These are phyloP conservation scores for Heloderma charlesbogerti DNA, from an alignment of 2,113 vertebrate genomes.

Conservation along the genomic window DNA sequence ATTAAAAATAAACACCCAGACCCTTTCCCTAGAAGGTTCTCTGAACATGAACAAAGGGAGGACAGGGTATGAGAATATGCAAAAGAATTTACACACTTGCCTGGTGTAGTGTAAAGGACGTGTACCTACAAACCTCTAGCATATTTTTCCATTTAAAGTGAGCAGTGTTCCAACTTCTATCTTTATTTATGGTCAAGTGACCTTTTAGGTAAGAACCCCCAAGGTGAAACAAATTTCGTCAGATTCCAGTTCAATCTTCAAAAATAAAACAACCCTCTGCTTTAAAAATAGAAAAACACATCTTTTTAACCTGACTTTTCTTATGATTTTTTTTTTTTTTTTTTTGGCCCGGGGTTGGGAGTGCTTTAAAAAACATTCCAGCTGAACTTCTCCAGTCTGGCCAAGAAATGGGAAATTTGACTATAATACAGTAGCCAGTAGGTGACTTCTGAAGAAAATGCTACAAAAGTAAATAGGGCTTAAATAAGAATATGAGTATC, in stretches of 20 bases:
- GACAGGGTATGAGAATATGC: neutral
- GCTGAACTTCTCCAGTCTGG: neutral
- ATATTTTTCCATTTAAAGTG: conserved; percentile 57
- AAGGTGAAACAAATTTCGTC: conserved; percentile 38
- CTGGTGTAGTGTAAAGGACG: neutral
- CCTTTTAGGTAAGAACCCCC: conserved; percentile 30
- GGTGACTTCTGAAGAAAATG: neutral
- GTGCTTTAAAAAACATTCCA: neutral
- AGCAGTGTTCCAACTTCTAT: conserved; percentile 52
- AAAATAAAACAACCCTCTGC: neutral
- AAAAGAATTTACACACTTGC: neutral
- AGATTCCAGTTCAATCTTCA: neutral
- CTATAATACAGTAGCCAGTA: neutral
- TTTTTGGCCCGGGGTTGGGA: too few relatives aligned
- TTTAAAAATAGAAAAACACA: neutral
- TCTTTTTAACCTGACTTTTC: too few relatives aligned
- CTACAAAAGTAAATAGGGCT: neutral
- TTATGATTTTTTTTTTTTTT: too few relatives aligned
- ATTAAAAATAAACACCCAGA: neutral
- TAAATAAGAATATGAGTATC: neutral
- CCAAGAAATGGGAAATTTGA: neutral
- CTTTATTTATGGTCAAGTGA: conserved; percentile 49
- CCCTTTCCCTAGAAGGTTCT: neutral
- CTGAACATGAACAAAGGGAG: neutral
- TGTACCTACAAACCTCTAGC: conserved; percentile 25